Conservation (phyloP, 2,797 vertebrate genomes). For the Steatocranus sp. region DNA sequence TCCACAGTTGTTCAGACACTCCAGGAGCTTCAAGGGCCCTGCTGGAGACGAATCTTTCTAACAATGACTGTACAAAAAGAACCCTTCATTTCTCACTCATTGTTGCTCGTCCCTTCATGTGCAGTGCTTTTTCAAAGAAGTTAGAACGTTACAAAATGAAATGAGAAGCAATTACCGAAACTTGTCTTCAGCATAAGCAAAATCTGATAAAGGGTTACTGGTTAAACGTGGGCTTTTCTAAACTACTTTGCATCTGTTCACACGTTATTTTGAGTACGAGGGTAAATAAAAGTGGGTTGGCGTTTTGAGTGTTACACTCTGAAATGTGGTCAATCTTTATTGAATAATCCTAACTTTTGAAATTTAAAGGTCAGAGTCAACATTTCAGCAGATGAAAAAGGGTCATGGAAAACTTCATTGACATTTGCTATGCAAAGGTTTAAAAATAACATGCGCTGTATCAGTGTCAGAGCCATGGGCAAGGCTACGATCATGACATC, state of each 20-base stretch:
- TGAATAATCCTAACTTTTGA: constrained; percentile 57
- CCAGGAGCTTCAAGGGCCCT: not conserved
- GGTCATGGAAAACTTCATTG: constrained; percentile 74
- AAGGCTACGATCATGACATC: constrained; percentile 61
- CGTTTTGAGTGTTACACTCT: constrained; percentile 22
- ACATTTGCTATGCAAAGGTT: constrained; percentile 68
- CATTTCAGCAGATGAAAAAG: constrained; percentile 57
- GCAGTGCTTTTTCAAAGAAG: not conserved
- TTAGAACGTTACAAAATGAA: not conserved
- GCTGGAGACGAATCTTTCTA: not conserved
- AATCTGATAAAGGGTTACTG: constrained; percentile 1
- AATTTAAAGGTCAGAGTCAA: constrained; percentile 70
- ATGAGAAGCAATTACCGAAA: not conserved
- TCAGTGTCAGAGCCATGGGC: constrained; percentile 65
- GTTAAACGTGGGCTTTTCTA: constrained; percentile 19
- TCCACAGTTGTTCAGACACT: constrained; percentile 7
- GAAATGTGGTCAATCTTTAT: constrained; percentile 59
- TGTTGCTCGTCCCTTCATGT: not conserved
- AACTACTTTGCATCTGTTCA: constrained; percentile 6
- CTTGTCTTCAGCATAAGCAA: not conserved
- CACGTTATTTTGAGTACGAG: not conserved
- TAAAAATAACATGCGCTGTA: constrained; percentile 74
- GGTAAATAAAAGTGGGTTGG: not conserved
- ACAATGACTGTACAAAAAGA: constrained; percentile 8
- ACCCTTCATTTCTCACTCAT: not conserved